These are phyloP conservation scores for Sesamia inferens DNA, from an alignment of 2,888 invertebrate genomes.

Conservation along the genomic window DNA sequence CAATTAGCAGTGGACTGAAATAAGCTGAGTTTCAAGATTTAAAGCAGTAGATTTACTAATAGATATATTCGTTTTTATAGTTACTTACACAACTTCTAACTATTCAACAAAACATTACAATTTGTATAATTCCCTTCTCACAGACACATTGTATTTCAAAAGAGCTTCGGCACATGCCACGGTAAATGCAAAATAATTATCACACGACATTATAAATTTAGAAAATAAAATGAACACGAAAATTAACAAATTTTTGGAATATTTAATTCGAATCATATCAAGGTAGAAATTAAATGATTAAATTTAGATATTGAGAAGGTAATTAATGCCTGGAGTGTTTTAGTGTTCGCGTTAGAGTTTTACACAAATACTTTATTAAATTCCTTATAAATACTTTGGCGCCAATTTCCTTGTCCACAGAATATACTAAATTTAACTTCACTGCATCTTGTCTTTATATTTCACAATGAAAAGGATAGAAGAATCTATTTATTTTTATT, in stretches of 20 bases:
- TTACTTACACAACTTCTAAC: not conserved
- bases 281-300: not conserved
- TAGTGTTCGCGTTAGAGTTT: constrained; percentile 15
- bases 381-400: constrained; percentile 5
- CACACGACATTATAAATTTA: constrained; percentile 23
- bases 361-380: not conserved
- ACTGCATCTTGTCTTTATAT: too few species aligned
- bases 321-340: constrained; percentile 31
- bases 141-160: constrained; percentile 8
- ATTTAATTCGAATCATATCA: not conserved
- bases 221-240: not conserved
- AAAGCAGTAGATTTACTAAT: not conserved
- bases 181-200: constrained; percentile 52
- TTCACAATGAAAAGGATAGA: too few species aligned
- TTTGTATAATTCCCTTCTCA: constrained; percentile 19
- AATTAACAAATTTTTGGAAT: constrained; percentile 16
- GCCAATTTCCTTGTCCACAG: too few species aligned
- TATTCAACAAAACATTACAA: not conserved
- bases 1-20: not conserved
- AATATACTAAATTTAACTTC: too few species aligned
- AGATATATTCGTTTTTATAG: not conserved
- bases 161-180: constrained; percentile 53
- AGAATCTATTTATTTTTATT: too few species aligned
- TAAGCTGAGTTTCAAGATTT: too few species aligned
- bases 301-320: constrained; percentile 17